These are phyloP conservation scores for Menura novaehollandiae DNA, from an alignment of 2,113 vertebrate genomes.

Conservation along the genomic window DNA sequence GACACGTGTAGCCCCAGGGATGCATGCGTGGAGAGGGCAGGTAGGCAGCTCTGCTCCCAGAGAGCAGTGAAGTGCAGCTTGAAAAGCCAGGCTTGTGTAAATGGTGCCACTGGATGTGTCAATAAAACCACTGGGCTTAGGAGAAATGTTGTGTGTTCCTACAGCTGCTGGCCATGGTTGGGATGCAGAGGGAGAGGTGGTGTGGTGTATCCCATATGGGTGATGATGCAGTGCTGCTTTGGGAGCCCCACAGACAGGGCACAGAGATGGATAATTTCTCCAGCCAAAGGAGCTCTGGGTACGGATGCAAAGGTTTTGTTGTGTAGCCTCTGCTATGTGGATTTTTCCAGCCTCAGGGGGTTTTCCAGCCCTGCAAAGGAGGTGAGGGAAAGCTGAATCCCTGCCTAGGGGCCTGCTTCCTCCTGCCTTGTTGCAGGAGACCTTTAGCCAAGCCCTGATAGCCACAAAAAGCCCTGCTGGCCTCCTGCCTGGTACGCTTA, in stretches of 20 bases:
- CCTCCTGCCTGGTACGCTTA: slow-evolving; percentile 15
- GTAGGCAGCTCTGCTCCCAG: not conserved
- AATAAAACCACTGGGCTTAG: accelerated
- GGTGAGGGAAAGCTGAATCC: not conserved
- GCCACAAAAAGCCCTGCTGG: slow-evolving; percentile 33
- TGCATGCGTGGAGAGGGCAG: not conserved
- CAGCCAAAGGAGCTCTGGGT: accelerated
- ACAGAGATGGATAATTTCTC: not conserved
- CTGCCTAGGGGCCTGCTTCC: not conserved
- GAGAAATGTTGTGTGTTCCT: accelerated
- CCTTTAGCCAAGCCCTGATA: slow-evolving; percentile 24
- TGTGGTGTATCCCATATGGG: accelerated
- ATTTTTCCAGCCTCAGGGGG: not conserved
- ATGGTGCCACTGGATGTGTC: accelerated
- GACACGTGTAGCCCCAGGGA: not conserved
- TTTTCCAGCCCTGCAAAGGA: not conserved
- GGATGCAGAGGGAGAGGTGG: not conserved
- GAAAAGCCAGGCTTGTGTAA: not conserved
- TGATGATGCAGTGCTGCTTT: not conserved
- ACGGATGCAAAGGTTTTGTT: not conserved
- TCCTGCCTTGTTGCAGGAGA: not conserved
- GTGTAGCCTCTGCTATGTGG: accelerated
- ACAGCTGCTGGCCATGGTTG: accelerated
- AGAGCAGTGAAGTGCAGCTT: not conserved
- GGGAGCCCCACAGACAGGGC: not conserved